phyloP scores from a whole-genome alignment of 2,797 vertebrate species.

The Trematocara caparti region DNA sequence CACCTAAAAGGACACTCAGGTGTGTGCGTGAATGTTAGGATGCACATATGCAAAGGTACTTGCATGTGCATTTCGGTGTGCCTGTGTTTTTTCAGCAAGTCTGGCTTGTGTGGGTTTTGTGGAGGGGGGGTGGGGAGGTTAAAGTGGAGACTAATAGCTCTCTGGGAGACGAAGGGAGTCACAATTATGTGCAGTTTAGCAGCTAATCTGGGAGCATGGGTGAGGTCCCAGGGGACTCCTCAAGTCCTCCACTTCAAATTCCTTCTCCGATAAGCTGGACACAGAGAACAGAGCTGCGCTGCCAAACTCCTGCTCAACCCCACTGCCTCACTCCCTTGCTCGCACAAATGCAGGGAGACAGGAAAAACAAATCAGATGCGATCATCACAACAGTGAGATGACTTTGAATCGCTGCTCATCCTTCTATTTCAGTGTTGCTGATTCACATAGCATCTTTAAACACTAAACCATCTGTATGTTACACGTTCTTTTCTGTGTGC shows the following conservation, averaged over 20 bases:
- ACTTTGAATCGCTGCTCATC: background rate
- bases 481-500: background rate
- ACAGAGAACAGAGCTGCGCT: slow-evolving; percentile 69
- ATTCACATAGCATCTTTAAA: background rate
- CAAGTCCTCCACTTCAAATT: slow-evolving; percentile 89
- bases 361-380: slow-evolving; percentile 18
- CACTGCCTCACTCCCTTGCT: slow-evolving; percentile 14
- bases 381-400: background rate
- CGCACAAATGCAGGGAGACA: slow-evolving; percentile 10
- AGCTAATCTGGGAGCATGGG: slow-evolving; percentile 91
- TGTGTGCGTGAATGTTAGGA: background rate
- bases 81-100: slow-evolving; percentile 40
- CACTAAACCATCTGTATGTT: background rate
- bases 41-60: slow-evolving; percentile 2
- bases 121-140: slow-evolving; percentile 56
- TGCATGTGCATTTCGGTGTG: background rate
- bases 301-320: slow-evolving; percentile 61
- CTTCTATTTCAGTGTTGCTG: background rate
- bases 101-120: slow-evolving; percentile 14
- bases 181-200: slow-evolving; percentile 94
- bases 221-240: slow-evolving; percentile 86
- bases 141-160: slow-evolving; percentile 90
- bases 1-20: background rate
- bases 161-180: slow-evolving; percentile 88
- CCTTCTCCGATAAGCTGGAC: slow-evolving; percentile 87